These are phyloP conservation scores for Bellardia bayeri DNA, from an alignment of 2,888 invertebrate genomes.

Conservation along the genomic window DNA sequence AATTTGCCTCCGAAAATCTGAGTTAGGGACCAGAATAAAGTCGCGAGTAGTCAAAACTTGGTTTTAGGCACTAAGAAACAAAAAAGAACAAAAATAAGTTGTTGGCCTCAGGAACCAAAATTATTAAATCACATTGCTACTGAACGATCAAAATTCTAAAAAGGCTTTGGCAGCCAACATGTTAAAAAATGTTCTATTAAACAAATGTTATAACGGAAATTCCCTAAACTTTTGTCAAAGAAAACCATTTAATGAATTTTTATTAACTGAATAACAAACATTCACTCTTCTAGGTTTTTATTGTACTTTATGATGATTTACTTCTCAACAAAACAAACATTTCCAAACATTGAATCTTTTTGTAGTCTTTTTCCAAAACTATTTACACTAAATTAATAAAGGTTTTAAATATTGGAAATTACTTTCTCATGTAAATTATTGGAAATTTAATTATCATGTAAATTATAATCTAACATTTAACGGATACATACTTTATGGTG, in stretches of 20 bases:
- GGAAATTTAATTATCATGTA: slow-evolving; percentile 1
- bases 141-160: too few relatives aligned
- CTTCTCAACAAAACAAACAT: not conserved
- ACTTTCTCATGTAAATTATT: too few relatives aligned
- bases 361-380: not conserved
- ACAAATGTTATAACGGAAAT: not conserved
- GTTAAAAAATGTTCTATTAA: not conserved
- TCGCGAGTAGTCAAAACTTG: too few relatives aligned
- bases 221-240: not conserved
- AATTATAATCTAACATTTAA: not conserved
- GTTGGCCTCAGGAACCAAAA: too few relatives aligned
- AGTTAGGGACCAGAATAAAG: too few relatives aligned
- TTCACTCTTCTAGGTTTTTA: not conserved
- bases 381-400: not conserved
- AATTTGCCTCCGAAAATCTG: too few relatives aligned
- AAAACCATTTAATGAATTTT: not conserved
- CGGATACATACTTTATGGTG: not conserved
- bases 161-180: too few relatives aligned
- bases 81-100: too few relatives aligned
- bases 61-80: too few relatives aligned
- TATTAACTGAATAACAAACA: not conserved
- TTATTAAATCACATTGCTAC: too few relatives aligned
- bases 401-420: not conserved
- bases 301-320: not conserved
- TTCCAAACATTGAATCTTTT: not conserved